phyloP scores from a whole-genome alignment of 2,113 vertebrate genomes.

The Climacteris rufus region DNA sequence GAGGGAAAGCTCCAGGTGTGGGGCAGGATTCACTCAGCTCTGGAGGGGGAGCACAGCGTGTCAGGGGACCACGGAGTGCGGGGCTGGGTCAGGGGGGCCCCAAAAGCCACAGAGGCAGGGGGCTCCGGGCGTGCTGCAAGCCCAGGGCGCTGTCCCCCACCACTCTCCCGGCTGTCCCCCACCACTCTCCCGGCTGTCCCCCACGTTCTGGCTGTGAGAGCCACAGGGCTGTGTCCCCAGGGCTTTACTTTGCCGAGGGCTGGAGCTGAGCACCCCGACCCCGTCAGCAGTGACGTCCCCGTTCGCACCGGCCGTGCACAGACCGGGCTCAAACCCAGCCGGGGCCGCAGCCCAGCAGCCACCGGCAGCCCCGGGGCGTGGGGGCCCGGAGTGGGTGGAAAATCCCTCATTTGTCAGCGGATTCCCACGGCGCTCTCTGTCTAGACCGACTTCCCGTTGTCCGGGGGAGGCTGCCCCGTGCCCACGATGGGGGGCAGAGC shows the following conservation, averaged over 20 bases:
- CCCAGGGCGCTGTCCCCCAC: neutral
- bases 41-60: accelerated
- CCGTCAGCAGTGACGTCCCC: accelerated
- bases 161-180: neutral
- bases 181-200: neutral
- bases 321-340: neutral
- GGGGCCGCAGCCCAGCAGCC: neutral
- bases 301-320: neutral
- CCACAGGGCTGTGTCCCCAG: neutral
- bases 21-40: neutral
- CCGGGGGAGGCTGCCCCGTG: neutral
- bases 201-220: neutral
- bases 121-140: neutral
- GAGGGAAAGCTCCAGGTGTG: neutral
- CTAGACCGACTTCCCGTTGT: neutral
- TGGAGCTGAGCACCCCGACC: neutral
- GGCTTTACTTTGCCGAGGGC: neutral
- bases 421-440: neutral
- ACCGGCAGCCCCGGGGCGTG: accelerated
- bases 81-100: neutral
- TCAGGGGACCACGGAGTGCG: too few species aligned
- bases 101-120: neutral
- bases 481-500: neutral
- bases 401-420: neutral
- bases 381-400: neutral